Base-by-base conservation (phyloP, 2,113 vertebrate genomes). In the Strix aluco region DNA sequence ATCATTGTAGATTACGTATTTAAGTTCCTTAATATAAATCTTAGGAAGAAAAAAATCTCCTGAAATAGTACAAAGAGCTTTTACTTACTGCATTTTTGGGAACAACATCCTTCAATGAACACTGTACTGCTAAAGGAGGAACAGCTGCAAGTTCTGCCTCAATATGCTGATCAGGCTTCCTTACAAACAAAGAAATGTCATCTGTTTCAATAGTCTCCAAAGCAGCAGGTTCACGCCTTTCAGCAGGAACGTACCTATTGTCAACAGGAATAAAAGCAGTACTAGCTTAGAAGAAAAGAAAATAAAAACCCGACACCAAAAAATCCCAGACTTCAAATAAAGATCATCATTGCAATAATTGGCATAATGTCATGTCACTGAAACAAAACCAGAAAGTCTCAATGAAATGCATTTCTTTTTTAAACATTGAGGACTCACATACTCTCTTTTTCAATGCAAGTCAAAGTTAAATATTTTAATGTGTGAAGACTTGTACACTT, bases 41-140 rank as follows among this genome's bases (percentile, higher is more conserved):
- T 77, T 42, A 40, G 5, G 4, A 82, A 54, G 14, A 40, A 26
- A 55, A 69, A 62, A 16, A 36, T 23, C 3, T 63, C 36, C 25
- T 40, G 15, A 47, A 94, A 58, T 8, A 73, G 11, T 36, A 67
- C 30, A 36, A 59, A 38, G 6, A 44, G 44, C 21, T 78, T 72
- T 78, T 62, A 98, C 98, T 98, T 97, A 99, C 99, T 92, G 97
- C 96, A 91, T 98, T 97, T 91, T 98, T 98, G 54, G 99, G 99
- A 95, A 99, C 97, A 65, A 99, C 95, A 96, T 99, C 98, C 92
- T 99, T 99, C 69, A 99, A 73, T 15, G 99, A 98, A 92, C 99
- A 99, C 59, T 38, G 98, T 46, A 99, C 69, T 46, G 99, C 99
- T 97, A 98, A 98, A 54, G 98, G 98, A 89, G 97, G 95, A 97